Evolutionary conservation across 2,113 vertebrate species (phyloP), one percentile per base, ranked within the genome.

Genomic region (Xenotilapia longispinis): DNA sequence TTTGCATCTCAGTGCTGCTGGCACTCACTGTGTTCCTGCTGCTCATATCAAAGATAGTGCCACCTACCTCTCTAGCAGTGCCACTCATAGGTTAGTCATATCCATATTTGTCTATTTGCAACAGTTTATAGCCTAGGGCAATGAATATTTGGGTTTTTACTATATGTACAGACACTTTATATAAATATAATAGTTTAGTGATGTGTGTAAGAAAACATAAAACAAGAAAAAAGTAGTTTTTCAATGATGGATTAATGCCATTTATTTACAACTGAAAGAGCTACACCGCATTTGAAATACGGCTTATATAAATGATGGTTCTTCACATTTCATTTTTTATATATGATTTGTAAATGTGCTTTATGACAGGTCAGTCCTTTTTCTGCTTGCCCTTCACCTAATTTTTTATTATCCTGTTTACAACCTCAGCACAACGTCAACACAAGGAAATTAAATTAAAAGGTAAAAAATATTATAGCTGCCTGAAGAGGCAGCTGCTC

Each of bases 11-110:
- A 0, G 97, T 97, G 82, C 95, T 97, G 70, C 93, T 97, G 89
- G 97, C 97, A 1, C 96, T 97, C 82, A 97, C 97, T 78, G 97
- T 97, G 87, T 97, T 97, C 92, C 94, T 97, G 83, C 94, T 97
- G 86, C 95, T 97, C n/a, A 97, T 97, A 82, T 97, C 96, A 9
- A 97, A 97, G 93, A 97, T 97, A 8, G 97, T 97, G 14, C 97
- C 97, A 2, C 97, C 97, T 13, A 97, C 97, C 28, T 97, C 97
- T 10, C 91, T 97, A 6, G 97, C 97, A 7, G 97, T 97, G 51
- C 97, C 97, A 5, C 96, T 97, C 17, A 97, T 97, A 82, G 97
- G 95, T 96, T 53, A 91, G 94, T 94, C 15, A 19, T 57, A 2
- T 82, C 15, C 23, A 19, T 47, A 2, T 55, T 63, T 47, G 12